Evolutionary conservation across 2,113 vertebrate genomes (phyloP).

Genomic region (Gnathonemus longibarbis): DNA sequence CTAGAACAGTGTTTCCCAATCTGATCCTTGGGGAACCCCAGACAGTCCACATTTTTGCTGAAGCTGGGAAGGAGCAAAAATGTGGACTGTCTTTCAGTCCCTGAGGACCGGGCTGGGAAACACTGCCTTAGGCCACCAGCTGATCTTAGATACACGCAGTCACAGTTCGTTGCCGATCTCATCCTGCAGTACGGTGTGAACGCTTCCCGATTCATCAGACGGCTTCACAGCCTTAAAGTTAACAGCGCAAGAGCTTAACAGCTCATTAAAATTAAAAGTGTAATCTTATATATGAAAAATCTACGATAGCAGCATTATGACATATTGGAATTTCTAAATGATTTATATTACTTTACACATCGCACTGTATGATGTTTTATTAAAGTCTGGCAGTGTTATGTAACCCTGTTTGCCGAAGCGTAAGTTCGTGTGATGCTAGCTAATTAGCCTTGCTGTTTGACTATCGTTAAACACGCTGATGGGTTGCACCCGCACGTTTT

Average conservation of each 20-base stretch:
- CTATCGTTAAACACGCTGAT: background rate
- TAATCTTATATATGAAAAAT: background rate
- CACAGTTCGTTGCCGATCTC: background rate
- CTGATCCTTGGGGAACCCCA: background rate
- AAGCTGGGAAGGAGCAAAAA: background rate
- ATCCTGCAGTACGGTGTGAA: background rate
- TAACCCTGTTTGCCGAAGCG: background rate
- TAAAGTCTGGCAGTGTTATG: background rate
- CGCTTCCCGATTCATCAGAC: background rate
- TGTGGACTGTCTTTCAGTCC: background rate
- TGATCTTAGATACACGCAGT: background rate
- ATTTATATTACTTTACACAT: background rate
- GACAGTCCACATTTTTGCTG: background rate
- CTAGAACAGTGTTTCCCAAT: background rate
- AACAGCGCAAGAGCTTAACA: background rate
- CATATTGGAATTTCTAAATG: background rate
- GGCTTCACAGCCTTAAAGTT: background rate
- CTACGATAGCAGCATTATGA: background rate
- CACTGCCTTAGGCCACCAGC: slow-evolving; percentile 7
- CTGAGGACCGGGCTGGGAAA: background rate
- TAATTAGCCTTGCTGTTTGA: background rate
- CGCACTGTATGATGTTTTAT: background rate
- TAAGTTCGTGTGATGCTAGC: slow-evolving; percentile 3
- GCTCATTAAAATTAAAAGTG: background rate
- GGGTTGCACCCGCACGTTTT: background rate